Evolutionary conservation across 2,797 vertebrate species (phyloP), one percentile per base, ranked within the genome.

Genomic region (Anableps anableps): DNA sequence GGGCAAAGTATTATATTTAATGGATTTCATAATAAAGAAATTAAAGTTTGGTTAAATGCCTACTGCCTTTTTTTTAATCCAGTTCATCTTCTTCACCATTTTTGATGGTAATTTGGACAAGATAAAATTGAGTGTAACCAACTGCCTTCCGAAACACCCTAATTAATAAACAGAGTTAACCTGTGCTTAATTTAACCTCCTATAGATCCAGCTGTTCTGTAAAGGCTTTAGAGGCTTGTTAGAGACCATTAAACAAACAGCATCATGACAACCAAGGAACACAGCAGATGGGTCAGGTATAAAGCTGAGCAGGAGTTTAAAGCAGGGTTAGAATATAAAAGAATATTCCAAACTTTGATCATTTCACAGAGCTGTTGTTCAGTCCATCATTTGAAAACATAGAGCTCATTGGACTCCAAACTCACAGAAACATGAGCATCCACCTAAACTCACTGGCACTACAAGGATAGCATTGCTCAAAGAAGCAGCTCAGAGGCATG

Each of bases 141-240:
- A 5, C n/a, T 5, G n/a, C 55, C 55, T 55, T 55, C 53, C 3
- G 26, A 29, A 4, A 1, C n/a, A 26, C n/a, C n/a, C 55, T 14
- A 58, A 58, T 58, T 58, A 58, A 26, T 58, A 58, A 58, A 58
- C 55, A 58, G n/a, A 14, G 55, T 29, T 58, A 58, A 26, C 51
- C 51, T 53, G 51, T 53, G 51, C 55, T 58, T 58, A 58, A 58
- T 58, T 58, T 58, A 58, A 29, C 55, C n/a, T 58, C 55, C 55
- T 58, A 29, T 58, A 58, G 55, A 58, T 11, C 10, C 55, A 58
- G 55, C 55, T 58, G 55, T 58, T 58, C 11, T 29, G 26, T 11
- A 1, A 58, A 58, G 55, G 55, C 55, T 58, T 14, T n/a, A 58
- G n/a, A 29, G 55, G 55, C n/a, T 58, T n/a, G 26, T 11, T 29